Conservation (phyloP, 1,140 invertebrate species). For the Drepana arcuata region DNA sequence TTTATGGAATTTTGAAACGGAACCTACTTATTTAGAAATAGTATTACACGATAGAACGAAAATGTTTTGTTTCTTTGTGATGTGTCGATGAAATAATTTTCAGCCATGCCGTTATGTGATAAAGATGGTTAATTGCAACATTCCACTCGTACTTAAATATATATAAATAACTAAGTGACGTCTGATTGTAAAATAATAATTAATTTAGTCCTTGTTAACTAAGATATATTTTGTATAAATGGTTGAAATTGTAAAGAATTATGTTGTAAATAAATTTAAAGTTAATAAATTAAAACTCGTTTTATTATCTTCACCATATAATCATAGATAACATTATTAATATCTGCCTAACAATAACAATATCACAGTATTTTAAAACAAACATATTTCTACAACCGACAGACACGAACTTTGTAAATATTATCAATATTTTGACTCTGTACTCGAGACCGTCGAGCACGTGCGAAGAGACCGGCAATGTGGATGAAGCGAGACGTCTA, state of each 20-base stretch:
- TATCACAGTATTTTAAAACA: too few species aligned
- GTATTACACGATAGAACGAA: background rate
- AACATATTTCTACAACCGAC: too few species aligned
- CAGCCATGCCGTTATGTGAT: conserved; percentile 55
- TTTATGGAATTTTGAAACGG: conserved; percentile 13
- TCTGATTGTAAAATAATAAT: conserved; percentile 68
- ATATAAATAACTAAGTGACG: conserved; percentile 50
- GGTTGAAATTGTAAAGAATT: conserved; percentile 69
- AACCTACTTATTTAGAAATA: too few species aligned
- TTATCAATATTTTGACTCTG: too few species aligned
- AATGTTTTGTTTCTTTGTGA: conserved; percentile 4
- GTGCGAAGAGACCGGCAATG: too few species aligned
- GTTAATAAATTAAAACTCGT: too few species aligned
- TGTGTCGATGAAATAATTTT: conserved; percentile 8
- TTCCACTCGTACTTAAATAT: conserved; percentile 47
- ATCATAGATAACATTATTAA: too few species aligned
- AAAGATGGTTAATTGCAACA: conserved; percentile 43
- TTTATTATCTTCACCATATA: too few species aligned
- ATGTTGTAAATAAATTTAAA: conserved; percentile 69
- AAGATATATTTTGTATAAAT: conserved; percentile 70
- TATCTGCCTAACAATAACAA: too few species aligned
- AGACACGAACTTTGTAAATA: too few species aligned
- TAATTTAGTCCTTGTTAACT: conserved; percentile 61
- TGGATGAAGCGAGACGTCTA: too few species aligned
- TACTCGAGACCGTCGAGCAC: too few species aligned